Evolutionary conservation across 1,140 invertebrate species (phyloP).

Genomic region (Watersipora subatra): DNA sequence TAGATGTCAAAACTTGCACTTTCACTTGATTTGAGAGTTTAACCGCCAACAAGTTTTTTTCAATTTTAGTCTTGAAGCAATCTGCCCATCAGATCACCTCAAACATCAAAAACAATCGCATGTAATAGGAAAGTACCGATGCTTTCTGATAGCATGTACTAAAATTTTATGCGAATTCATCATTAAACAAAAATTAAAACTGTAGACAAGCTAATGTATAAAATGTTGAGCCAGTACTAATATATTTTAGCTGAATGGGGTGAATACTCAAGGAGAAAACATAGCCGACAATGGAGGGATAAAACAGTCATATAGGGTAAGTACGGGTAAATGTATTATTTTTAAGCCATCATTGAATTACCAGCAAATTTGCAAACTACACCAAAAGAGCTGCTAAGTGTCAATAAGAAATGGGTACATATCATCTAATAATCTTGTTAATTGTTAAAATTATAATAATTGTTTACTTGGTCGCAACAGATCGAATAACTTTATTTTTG

Average conservation of each 20-base stretch:
- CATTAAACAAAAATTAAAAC: too few species aligned
- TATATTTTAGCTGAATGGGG: slow-evolving; percentile 53
- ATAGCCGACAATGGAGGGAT: slow-evolving; percentile 56
- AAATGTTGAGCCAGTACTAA: too few species aligned
- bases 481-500: neutral
- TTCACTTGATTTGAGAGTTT: too few species aligned
- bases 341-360: neutral
- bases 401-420: neutral
- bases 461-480: neutral
- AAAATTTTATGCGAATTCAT: too few species aligned
- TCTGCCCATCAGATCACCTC: too few species aligned
- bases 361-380: neutral
- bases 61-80: too few species aligned
- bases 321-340: neutral
- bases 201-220: too few species aligned
- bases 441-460: neutral
- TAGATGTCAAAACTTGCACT: too few species aligned
- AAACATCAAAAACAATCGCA: too few species aligned
- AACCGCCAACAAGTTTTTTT: too few species aligned
- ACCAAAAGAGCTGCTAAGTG: neutral
- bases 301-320: slow-evolving; percentile 49
- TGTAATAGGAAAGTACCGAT: too few species aligned
- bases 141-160: too few species aligned
- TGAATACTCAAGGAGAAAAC: slow-evolving; percentile 53
- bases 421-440: neutral